phyloP scores from a whole-genome alignment of 2,888 invertebrate genomes.

The Xiphydria camelus region DNA sequence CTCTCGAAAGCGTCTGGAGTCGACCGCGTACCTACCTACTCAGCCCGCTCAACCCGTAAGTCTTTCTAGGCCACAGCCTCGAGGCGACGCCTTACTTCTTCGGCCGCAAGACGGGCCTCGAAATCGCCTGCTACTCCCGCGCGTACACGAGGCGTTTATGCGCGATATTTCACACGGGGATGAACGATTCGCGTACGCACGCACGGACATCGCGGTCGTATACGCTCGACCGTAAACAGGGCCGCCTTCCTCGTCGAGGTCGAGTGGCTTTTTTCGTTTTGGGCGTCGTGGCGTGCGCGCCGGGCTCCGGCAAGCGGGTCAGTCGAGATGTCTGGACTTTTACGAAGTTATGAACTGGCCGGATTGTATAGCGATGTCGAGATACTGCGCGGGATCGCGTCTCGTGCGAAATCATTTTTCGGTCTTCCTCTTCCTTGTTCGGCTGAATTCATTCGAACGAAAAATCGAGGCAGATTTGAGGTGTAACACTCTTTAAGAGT shows the following conservation, averaged over 20 bases:
- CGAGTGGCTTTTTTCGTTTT: conserved; percentile 6
- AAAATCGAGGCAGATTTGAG: no score
- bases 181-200: conserved; percentile 11
- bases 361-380: conserved; percentile 9
- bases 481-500: no score
- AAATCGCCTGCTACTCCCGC: no score
- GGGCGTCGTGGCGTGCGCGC: conserved; percentile 1
- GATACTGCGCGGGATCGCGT: not conserved
- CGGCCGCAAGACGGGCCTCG: conserved; percentile 4
- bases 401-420: no score
- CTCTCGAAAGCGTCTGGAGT: no score
- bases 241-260: not conserved
- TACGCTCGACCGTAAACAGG: no score
- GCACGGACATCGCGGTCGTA: conserved; percentile 8
- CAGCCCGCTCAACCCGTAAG: conserved; percentile 11
- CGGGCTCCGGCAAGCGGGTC: conserved; percentile 14
- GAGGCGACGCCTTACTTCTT: conserved; percentile 22
- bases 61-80: conserved; percentile 27
- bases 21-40: no score
- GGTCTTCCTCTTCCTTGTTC: no score
- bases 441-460: no score
- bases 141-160: no score
- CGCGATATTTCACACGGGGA: no score
- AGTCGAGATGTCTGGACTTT: conserved; percentile 9
- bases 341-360: conserved; percentile 12